Conservation (phyloP, 2,888 invertebrate species). For the Pherbina coryleti region DNA sequence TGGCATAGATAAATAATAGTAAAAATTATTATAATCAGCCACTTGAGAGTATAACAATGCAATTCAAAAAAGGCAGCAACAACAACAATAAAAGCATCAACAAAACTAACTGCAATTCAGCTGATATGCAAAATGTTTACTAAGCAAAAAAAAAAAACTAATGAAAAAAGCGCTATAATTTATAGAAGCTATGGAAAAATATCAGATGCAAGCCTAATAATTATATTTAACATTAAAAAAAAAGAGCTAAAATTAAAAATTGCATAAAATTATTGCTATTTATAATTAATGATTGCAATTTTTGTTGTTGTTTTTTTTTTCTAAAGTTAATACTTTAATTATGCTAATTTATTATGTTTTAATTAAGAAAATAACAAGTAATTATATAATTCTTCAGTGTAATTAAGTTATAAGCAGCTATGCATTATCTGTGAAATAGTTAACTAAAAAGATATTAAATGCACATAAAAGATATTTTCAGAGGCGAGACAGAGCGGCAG, state of each 20-base stretch:
- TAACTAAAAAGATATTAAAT: too few species aligned
- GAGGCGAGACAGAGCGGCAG: too few species aligned
- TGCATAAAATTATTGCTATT: neutral
- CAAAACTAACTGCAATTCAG: neutral
- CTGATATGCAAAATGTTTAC: neutral
- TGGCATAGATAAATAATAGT: constrained; percentile 8
- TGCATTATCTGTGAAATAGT: too few species aligned
- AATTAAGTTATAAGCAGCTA: too few species aligned
- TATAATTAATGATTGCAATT: neutral
- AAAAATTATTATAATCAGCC: constrained; percentile 27
- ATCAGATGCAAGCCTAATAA: neutral
- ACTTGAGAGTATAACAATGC: neutral
- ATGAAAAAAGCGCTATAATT: neutral
- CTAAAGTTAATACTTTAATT: neutral
- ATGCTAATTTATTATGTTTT: neutral
- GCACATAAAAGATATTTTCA: too few species aligned
- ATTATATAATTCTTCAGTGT: too few species aligned
- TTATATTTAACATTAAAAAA: neutral
- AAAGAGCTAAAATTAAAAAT: neutral
- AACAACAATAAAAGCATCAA: neutral
- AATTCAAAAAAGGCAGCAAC: neutral
- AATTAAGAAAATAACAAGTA: neutral
- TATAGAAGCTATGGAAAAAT: neutral
- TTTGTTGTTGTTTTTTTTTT: neutral
- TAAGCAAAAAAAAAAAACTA: neutral